Conservation (phyloP, 2,113 vertebrate genomes). For the Periophthalmodon schlosseri region DNA sequence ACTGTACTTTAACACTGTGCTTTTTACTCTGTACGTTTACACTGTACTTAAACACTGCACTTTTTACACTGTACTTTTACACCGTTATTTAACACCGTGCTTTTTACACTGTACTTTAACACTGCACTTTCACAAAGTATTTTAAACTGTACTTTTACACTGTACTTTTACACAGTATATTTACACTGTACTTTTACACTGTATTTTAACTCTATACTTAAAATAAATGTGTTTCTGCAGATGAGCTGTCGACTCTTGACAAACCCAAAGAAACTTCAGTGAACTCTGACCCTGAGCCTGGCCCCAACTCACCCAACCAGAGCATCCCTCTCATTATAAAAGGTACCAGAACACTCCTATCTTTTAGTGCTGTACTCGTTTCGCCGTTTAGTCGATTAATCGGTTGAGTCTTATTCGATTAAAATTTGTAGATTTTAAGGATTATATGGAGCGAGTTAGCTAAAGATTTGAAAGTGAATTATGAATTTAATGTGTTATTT, state of each 20-base stretch:
- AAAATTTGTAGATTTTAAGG: no score
- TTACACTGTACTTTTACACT: not conserved
- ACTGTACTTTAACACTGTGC: no score
- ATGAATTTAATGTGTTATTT: no score
- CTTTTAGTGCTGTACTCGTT: no score
- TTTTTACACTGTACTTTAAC: not conserved
- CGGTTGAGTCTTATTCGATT: no score
- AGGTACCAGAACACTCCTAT: no score
- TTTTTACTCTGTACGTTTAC: no score
- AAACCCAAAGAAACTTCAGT: conserved; percentile 90
- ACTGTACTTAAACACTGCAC: not conserved
- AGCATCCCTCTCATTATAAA: conserved; percentile 69
- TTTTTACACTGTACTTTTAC: not conserved
- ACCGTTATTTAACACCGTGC: no score
- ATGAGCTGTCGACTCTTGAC: conserved; percentile 88
- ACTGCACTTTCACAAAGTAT: not conserved
- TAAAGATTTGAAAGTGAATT: no score
- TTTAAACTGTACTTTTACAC: no score
- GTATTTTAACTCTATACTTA: not conserved
- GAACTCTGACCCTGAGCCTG: conserved; percentile 81
- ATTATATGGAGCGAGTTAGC: no score
- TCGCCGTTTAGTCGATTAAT: no score
- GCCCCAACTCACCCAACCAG: conserved; percentile 80
- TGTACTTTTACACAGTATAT: not conserved
- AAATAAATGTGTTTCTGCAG: conserved; percentile 57